These are phyloP conservation scores for Tigriopus japonicus DNA, from an alignment of 1,140 invertebrate species.

Conservation along the genomic window DNA sequence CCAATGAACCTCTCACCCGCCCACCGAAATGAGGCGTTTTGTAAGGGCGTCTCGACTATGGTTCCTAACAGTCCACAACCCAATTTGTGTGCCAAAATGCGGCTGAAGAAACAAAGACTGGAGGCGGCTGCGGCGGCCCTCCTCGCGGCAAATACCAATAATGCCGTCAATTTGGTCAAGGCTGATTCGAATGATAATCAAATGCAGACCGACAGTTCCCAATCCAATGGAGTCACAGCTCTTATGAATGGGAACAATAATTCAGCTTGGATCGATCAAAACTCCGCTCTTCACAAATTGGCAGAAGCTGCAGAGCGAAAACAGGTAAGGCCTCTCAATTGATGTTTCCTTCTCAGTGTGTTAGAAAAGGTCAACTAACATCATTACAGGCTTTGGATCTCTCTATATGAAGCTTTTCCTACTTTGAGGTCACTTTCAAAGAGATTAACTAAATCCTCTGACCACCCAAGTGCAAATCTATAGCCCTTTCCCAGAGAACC, in stretches of 20 bases:
- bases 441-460: not conserved
- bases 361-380: not conserved
- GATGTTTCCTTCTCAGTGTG: not conserved
- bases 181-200: not conserved
- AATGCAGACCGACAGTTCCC: not conserved
- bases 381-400: not conserved
- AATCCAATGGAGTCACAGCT: not conserved
- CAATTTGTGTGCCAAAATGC: not conserved
- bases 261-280: not conserved
- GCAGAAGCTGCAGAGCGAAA: conserved; percentile 8
- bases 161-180: not conserved
- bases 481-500: not conserved
- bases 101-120: not conserved
- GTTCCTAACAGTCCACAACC: not conserved
- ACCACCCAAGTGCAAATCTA: not conserved
- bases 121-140: not conserved
- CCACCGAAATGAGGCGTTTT: too few relatives aligned
- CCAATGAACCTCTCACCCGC: too few relatives aligned
- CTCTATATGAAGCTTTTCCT: not conserved
- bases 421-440: not conserved
- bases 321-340: conserved; percentile 32
- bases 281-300: conserved; percentile 3
- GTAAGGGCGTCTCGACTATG: too few relatives aligned
- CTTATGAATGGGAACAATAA: not conserved
- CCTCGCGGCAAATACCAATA: too few relatives aligned